Conservation (phyloP, 53 echinoderm and acorn worm species). For the Henricia sp. region DNA sequence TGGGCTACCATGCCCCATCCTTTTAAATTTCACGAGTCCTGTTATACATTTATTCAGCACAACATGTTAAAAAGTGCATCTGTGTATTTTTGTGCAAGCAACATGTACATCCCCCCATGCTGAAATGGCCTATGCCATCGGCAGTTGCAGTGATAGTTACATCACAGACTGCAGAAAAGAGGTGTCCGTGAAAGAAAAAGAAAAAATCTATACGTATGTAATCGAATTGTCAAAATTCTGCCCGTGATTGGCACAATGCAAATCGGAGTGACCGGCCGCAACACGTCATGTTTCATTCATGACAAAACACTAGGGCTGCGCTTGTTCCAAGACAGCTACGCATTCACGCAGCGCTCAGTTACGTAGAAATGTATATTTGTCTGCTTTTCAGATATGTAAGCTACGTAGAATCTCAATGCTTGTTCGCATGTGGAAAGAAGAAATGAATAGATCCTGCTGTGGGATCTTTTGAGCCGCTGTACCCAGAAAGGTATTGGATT, state of each 20-base stretch:
- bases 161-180: slow-evolving; percentile 24
- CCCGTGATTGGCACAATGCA: slow-evolving; percentile 41
- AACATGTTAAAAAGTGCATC: too few species aligned
- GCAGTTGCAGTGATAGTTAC: neutral
- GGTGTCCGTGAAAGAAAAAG: too few species aligned
- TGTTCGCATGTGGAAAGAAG: neutral
- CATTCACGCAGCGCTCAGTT: slow-evolving; percentile 1
- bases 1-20: too few species aligned
- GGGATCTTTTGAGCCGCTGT: neutral
- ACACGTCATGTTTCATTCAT: slow-evolving; percentile 55
- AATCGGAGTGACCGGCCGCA: neutral
- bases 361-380: slow-evolving; percentile 3
- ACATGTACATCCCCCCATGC: neutral
- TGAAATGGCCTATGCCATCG: slow-evolving; percentile 16
- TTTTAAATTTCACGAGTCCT: too few species aligned
- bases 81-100: too few species aligned
- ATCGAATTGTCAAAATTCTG: slow-evolving; percentile 12
- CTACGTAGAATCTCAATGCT: slow-evolving; percentile 1
- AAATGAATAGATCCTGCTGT: neutral
- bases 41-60: too few species aligned
- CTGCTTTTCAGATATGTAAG: neutral
- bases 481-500: slow-evolving; percentile 9
- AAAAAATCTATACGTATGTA: neutral
- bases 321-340: neutral
- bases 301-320: neutral